These are phyloP conservation scores for Microplitis demolitor DNA, from an alignment of 1,140 invertebrate genomes.

Conservation along the genomic window DNA sequence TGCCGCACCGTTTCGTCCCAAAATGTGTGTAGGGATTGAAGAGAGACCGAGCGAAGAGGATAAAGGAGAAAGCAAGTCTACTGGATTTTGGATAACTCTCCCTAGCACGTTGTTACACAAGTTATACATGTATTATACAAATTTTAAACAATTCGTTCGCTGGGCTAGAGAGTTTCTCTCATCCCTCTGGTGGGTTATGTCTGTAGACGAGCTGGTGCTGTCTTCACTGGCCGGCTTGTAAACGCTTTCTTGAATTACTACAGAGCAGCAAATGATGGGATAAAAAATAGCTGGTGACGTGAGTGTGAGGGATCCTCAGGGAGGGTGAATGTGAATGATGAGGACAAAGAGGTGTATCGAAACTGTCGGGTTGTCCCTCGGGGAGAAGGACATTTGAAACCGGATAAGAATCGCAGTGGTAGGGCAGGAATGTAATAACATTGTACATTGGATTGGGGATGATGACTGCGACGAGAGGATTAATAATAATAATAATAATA, in stretches of 20 bases:
- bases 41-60: not conserved
- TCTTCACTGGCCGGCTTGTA: too few species aligned
- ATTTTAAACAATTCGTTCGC: not conserved
- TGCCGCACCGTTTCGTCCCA: slow-evolving; percentile 45
- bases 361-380: not conserved
- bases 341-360: not conserved
- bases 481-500: slow-evolving; percentile 36
- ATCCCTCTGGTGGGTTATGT: too few species aligned
- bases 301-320: not conserved
- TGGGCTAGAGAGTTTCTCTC: too few species aligned
- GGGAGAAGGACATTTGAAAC: slow-evolving; percentile 24
- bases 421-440: slow-evolving; percentile 27
- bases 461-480: slow-evolving; percentile 14
- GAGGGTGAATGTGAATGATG: not conserved
- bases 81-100: slow-evolving; percentile 15
- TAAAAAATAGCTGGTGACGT: not conserved
- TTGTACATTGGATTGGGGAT: slow-evolving; percentile 15
- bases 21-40: not conserved
- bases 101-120: not conserved
- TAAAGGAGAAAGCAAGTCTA: too few species aligned
- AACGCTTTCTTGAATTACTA: too few species aligned
- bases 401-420: slow-evolving; percentile 6
- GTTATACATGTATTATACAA: not conserved
- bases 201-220: too few species aligned
- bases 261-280: not conserved